Percentiles rank a stretch among this genome's conserved stretches.
Evolutionary conservation across 2,797 vertebrate genomes (phyloP).

Genomic region (Halcyon chelicuti): DNA sequence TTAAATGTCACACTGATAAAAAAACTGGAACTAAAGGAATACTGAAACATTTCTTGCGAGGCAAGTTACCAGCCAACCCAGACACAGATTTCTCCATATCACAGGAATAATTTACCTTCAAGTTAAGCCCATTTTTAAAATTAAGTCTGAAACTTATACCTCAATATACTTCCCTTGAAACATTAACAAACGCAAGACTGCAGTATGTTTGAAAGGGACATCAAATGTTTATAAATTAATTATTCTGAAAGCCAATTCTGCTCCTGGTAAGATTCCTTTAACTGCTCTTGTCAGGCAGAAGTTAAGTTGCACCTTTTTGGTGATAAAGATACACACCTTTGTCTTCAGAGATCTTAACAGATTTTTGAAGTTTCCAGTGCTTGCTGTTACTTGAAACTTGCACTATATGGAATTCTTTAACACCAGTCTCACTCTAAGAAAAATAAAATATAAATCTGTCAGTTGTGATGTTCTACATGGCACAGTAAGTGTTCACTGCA

Average conservation of each 20-base stretch:
- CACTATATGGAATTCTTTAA: slow-evolving; percentile 95
- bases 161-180: neutral
- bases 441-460: neutral
- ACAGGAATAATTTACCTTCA: neutral
- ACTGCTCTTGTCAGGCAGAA: neutral
- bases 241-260: neutral
- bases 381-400: slow-evolving; percentile 96
- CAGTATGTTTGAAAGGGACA: neutral
- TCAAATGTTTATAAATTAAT: neutral
- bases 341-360: slow-evolving; percentile 90
- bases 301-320: neutral
- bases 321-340: slow-evolving; percentile 83
- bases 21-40: neutral
- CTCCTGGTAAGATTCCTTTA: neutral
- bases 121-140: neutral
- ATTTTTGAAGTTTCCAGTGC: slow-evolving; percentile 92
- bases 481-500: neutral
- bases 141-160: neutral
- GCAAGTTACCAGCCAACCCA: neutral
- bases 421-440: slow-evolving; percentile 89
- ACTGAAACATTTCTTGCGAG: neutral
- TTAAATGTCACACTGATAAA: neutral
- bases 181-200: neutral
- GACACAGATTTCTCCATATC: neutral
- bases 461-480: neutral